Evolutionary conservation across 2,113 vertebrate species (phyloP).

Genomic region (Rhodinocichla rosea): DNA sequence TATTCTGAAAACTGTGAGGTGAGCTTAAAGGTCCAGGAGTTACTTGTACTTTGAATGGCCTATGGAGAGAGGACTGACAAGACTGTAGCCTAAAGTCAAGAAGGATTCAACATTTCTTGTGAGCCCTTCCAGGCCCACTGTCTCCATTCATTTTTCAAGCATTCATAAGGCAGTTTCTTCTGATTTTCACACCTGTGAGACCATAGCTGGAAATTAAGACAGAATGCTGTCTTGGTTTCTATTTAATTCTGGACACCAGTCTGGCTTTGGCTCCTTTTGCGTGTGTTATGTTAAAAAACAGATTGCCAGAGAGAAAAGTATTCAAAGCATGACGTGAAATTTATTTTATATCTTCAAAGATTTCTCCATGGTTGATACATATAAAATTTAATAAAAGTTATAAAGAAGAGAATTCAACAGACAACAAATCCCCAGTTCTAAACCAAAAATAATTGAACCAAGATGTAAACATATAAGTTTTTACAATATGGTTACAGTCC

Average conservation of each 20-base stretch:
- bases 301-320: neutral
- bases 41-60: neutral
- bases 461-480: neutral
- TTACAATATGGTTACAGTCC: neutral
- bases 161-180: neutral
- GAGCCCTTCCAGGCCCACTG: neutral
- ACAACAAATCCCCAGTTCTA: neutral
- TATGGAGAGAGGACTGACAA: neutral
- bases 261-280: neutral
- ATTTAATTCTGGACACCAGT: conserved; percentile 9
- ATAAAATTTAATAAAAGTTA: neutral
- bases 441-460: neutral
- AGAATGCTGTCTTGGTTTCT: neutral
- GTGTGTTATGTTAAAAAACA: neutral
- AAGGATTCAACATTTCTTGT: neutral
- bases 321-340: neutral
- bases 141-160: neutral
- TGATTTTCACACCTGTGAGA: conserved; percentile 33
- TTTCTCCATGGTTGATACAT: neutral
- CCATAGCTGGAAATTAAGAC: neutral
- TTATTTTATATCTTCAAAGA: neutral
- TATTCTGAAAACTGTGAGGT: neutral
- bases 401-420: neutral
- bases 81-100: neutral
- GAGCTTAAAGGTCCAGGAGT: neutral